Evolutionary conservation across 2,888 invertebrate species (phyloP), one percentile per base, ranked within the genome.

Genomic region (Chloromyia formosa): DNA sequence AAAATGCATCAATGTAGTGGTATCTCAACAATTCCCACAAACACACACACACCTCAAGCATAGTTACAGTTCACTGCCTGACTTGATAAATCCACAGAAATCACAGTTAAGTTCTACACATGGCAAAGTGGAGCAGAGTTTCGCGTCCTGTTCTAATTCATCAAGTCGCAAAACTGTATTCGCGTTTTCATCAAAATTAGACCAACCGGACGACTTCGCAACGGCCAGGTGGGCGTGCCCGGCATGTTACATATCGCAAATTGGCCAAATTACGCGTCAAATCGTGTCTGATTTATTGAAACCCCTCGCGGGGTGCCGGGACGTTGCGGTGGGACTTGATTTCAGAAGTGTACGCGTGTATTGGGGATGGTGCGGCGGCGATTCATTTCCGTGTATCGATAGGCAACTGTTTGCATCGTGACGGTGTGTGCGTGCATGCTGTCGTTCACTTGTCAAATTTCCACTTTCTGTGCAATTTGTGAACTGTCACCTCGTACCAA

Each of bases 221-320:
- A 10, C 3, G 1, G 12, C 5, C 3, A 16, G 9, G 12, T 4
- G 9, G 5, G 1, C 58, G 20, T 12, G 12, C 20, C 35, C 27
- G 23, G 27, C 45, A n/a, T 69, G 68, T 69, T 53, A 69, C 7
- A 7, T 54, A 4, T 40, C 27, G 4, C 2, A 9, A 23, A 35
- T 56, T 40, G n/a, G 20, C 1, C 40, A 42, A 71, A 71, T 42
- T 71, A 58, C 71, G 71, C 58, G 56, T 71, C 40, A 58, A 56
- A 58, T 7, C 27, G 27, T 35, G 58, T 40, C 40, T 71, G 71
- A 71, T 71, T 71, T 71, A 58, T 56, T 66, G 66, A 45, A 49
- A n/a, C 66, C 49, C 49, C 14, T n/a, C 22, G 5, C 4, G 66
- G 22, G 20, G 22, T 1, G 53, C 16, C 7, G 56, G 56, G 22